Percentiles rank a stretch among this genome's conserved stretches.
phyloP scores from a whole-genome alignment of 2,888 invertebrate genomes.

The Xylota segnis region DNA sequence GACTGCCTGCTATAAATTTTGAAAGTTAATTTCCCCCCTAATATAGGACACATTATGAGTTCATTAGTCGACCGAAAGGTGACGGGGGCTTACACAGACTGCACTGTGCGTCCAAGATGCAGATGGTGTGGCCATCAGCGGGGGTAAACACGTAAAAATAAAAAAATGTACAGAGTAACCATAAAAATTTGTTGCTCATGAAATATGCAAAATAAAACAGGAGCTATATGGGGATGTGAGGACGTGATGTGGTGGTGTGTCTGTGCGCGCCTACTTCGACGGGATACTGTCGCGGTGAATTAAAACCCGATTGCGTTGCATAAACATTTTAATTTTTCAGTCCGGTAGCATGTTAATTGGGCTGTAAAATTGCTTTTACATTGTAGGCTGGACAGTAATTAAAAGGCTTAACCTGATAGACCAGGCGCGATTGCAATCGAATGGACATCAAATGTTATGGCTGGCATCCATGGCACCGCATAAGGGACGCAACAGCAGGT shows the following conservation, averaged over 20 bases:
- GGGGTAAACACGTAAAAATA: background rate
- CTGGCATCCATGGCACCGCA: too few relatives aligned
- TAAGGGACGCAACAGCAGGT: too few relatives aligned
- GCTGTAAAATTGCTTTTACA: constrained; percentile 17
- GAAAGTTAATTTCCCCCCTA: constrained; percentile 55
- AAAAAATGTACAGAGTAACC: constrained; percentile 6
- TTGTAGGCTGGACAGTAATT: constrained; percentile 11
- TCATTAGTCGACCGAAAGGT: constrained; percentile 36
- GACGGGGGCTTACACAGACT: background rate
- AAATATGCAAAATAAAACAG: constrained; percentile 34
- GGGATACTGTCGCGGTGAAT: constrained; percentile 29
- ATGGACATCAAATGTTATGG: background rate
- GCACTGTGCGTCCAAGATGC: background rate
- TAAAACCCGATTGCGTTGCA: constrained; percentile 49
- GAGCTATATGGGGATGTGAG: background rate
- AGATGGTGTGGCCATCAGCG: background rate
- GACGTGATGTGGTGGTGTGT: background rate
- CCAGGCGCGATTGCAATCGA: background rate
- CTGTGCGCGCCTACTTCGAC: background rate
- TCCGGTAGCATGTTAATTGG: constrained; percentile 30
- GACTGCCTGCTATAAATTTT: constrained; percentile 59
- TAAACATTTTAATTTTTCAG: constrained; percentile 46
- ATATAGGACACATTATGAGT: constrained; percentile 61
- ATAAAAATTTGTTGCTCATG: constrained; percentile 48
- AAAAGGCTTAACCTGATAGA: constrained; percentile 1